Evolutionary conservation across 2,888 invertebrate species (phyloP).

Genomic region (Nudaria mundana): DNA sequence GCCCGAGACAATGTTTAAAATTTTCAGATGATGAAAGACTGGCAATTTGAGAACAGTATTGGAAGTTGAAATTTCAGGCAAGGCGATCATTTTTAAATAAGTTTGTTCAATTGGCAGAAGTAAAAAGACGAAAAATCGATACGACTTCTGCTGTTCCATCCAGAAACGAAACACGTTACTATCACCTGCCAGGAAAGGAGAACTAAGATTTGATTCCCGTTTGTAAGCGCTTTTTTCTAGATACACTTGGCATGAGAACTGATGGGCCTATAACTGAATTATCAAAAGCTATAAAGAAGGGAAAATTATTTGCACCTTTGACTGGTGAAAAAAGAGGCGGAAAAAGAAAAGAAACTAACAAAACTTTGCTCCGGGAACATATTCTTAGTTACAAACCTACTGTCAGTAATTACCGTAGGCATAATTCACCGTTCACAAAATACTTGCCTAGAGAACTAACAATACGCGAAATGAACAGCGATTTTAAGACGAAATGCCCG

Average conservation of each 20-base stretch:
- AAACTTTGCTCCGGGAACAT: slow-evolving; percentile 1
- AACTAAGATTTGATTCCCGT: slow-evolving; percentile 3
- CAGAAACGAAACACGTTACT: slow-evolving; percentile 6
- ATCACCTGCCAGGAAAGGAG: slow-evolving; percentile 9
- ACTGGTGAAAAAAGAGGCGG: slow-evolving; percentile 7
- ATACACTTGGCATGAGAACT: slow-evolving; percentile 6
- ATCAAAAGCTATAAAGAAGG: slow-evolving; percentile 5
- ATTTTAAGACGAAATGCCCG: slow-evolving; percentile 12
- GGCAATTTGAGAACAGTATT: slow-evolving; percentile 7
- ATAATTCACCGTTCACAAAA: slow-evolving; percentile 13
- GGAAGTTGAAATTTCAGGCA: slow-evolving; percentile 5
- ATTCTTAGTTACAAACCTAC: slow-evolving; percentile 1
- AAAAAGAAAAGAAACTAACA: slow-evolving; percentile 4
- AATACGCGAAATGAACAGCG: slow-evolving; percentile 1
- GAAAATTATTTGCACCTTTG: slow-evolving; percentile 4
- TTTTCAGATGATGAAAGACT: slow-evolving; percentile 3
- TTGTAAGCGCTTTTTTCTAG: slow-evolving; percentile 5
- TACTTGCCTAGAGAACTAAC: slow-evolving; percentile 13
- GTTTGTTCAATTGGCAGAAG: neutral
- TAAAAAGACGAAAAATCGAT: slow-evolving; percentile 3
- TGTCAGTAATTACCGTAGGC: slow-evolving; percentile 13
- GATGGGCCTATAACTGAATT: slow-evolving; percentile 5
- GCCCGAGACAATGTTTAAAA: slow-evolving; percentile 5
- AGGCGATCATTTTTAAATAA: slow-evolving; percentile 6
- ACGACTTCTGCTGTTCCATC: neutral